A percentile compares a stretch with the other conserved stretches of the same genome.
Conservation (phyloP, 2,888 invertebrate species). For the Limenitis camilla region DNA sequence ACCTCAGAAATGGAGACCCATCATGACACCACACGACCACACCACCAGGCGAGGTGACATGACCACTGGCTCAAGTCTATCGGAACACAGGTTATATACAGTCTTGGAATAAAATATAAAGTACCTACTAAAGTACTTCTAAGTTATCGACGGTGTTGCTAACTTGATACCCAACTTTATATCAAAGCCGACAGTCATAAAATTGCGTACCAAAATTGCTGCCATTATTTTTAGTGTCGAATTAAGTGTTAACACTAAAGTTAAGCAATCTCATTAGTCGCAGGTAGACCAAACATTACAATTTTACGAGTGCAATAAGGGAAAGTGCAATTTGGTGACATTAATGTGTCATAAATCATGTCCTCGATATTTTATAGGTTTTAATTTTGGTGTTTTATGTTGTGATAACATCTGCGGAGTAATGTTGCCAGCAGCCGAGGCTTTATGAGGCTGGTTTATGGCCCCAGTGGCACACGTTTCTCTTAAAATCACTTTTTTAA, state of each 20-base stretch:
- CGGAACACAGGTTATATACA: no score
- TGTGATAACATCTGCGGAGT: conserved; percentile 63
- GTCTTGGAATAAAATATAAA: no score
- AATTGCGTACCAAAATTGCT: no score
- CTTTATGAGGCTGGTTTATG: conserved; percentile 56
- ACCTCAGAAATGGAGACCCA: no score
- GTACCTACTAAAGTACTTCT: no score
- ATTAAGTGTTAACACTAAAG: not conserved
- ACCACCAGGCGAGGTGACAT: no score
- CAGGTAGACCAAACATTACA: not conserved
- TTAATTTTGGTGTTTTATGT: conserved; percentile 66
- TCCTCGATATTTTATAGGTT: conserved; percentile 60
- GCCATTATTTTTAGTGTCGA: not conserved
- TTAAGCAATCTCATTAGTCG: conserved; percentile 1
- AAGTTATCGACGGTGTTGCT: no score
- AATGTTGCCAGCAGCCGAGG: conserved; percentile 43
- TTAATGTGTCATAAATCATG: conserved; percentile 53
- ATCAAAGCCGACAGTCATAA: no score
- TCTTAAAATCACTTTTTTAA: not conserved
- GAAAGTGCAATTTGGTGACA: conserved; percentile 41
- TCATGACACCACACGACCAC: no score
- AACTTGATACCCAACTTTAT: no score
- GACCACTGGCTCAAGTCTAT: no score
- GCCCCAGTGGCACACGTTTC: conserved; percentile 27
- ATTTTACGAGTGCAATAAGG: conserved; percentile 46